Conservation (phyloP, 2,888 invertebrate species). For the Limnephilus lunatus region DNA sequence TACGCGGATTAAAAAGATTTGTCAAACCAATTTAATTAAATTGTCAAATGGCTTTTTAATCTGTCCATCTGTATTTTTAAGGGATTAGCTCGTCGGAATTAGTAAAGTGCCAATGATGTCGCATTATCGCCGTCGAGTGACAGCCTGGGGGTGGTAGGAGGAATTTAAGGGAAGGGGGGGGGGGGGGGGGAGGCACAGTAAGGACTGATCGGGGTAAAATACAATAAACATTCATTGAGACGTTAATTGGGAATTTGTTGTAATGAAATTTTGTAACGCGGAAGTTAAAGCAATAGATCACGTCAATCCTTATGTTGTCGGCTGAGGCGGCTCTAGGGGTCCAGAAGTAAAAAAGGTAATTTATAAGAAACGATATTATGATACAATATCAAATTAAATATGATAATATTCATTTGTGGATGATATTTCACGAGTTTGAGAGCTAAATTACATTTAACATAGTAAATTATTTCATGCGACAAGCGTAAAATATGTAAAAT, state of each 20-base stretch:
- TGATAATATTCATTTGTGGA: no score
- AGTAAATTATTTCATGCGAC: no score
- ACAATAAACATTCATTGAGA: background rate
- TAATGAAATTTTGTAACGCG: background rate
- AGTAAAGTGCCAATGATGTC: constrained; percentile 18
- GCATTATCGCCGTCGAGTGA: background rate
- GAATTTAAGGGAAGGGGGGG: background rate
- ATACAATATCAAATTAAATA: no score
- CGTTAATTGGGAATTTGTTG: background rate
- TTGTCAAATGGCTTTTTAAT: background rate
- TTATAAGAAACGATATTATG: no score
- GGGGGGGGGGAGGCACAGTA: background rate
- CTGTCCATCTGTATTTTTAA: constrained; percentile 10
- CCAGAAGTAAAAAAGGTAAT: no score
- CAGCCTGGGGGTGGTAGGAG: background rate
- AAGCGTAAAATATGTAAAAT: no score
- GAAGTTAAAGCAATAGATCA: background rate
- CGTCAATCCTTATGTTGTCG: no score
- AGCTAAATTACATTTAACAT: no score
- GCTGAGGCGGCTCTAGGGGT: no score
- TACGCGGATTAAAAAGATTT: background rate
- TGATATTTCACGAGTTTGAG: no score
- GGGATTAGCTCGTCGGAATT: constrained; percentile 13
- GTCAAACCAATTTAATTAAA: constrained; percentile 6
- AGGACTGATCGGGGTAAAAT: background rate